Percentiles rank a stretch among this genome's conserved stretches.
phyloP scores from a whole-genome alignment of 2,888 invertebrate genomes.

The Metacarcinus magister region DNA sequence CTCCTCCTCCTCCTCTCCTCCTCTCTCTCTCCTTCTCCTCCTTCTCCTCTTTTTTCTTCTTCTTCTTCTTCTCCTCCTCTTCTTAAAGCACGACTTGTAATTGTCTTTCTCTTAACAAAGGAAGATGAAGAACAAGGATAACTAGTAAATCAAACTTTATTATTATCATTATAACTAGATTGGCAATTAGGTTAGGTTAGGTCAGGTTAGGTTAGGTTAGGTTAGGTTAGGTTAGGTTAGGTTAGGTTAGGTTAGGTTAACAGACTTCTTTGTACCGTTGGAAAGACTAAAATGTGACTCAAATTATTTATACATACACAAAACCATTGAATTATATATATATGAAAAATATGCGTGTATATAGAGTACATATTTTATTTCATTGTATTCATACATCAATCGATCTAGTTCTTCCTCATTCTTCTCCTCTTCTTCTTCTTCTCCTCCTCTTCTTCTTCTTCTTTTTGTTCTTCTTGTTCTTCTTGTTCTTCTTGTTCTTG shows the following conservation, averaged over 20 bases:
- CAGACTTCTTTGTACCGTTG: too few relatives aligned
- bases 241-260: neutral
- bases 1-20: neutral
- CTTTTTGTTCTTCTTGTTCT: too few relatives aligned
- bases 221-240: neutral
- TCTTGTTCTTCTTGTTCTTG: neutral
- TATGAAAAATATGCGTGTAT: too few relatives aligned
- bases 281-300: too few relatives aligned
- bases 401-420: too few relatives aligned
- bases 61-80: neutral
- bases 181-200: too few relatives aligned
- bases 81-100: neutral
- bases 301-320: too few relatives aligned
- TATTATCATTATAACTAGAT: neutral
- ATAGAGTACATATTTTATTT: too few relatives aligned
- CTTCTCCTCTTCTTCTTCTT: neutral
- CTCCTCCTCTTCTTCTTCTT: neutral
- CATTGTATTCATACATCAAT: too few relatives aligned
- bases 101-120: neutral
- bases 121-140: neutral
- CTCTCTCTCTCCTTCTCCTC: neutral
- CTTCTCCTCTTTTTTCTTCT: neutral
- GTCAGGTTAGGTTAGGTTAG: neutral
- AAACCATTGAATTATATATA: too few relatives aligned
- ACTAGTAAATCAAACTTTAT: neutral